Conservation (phyloP, 2,113 vertebrate species). For the Ochotona princeps region DNA sequence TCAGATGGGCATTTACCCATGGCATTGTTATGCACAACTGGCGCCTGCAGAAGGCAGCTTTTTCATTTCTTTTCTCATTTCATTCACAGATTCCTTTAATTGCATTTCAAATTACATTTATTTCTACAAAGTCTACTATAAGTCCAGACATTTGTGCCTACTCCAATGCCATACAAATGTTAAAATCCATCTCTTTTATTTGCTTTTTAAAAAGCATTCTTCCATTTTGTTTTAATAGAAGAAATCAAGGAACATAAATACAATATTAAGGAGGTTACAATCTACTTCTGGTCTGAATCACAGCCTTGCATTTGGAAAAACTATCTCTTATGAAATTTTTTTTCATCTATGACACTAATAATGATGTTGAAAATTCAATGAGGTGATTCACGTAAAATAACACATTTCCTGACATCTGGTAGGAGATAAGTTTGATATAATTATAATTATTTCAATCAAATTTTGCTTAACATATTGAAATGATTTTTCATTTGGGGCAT, state of each 20-base stretch:
- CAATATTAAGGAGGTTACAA: background rate
- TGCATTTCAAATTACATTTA: conserved; percentile 65
- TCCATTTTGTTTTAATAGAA: background rate
- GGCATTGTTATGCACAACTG: conserved; percentile 50
- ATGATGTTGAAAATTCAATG: background rate
- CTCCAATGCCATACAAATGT: background rate
- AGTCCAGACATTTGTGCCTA: background rate
- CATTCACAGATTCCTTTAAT: conserved; percentile 57
- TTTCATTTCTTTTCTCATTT: conserved; percentile 64
- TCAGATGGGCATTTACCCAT: conserved; percentile 69
- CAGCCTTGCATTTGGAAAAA: background rate
- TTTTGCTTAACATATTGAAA: conserved; percentile 6
- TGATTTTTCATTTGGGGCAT: background rate
- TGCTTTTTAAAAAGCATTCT: conserved; percentile 33
- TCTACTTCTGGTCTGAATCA: background rate
- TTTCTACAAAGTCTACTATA: conserved; percentile 38
- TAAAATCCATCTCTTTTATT: conserved; percentile 9
- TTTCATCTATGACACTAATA: background rate
- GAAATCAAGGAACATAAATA: background rate
- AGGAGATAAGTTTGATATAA: background rate
- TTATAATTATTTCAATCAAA: conserved; percentile 29
- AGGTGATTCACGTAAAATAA: background rate
- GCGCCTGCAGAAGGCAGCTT: background rate
- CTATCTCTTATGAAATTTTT: background rate
- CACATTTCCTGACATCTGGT: background rate